Evolutionary conservation across 2,113 vertebrate species (phyloP).

Genomic region (Boleophthalmus pectinirostris): DNA sequence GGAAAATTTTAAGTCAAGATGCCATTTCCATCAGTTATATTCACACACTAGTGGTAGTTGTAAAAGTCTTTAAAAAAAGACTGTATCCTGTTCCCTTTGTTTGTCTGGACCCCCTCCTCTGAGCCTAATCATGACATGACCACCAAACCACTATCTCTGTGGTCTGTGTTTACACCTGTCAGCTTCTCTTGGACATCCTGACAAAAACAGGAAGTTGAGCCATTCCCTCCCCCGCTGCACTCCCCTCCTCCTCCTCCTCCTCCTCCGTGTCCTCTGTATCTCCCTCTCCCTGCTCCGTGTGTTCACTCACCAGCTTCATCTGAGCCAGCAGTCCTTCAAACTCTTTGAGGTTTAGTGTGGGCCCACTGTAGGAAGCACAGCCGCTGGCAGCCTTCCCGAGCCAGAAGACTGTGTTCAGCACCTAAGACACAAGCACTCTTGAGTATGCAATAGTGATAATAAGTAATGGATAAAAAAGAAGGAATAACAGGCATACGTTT

Average conservation of each 20-base stretch:
- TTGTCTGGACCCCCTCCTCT: not conserved
- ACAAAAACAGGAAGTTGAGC: constrained; percentile 61
- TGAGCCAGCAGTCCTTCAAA: constrained; percentile 94
- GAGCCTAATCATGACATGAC: not conserved
- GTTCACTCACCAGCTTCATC: constrained; percentile 87
- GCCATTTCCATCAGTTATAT: no score
- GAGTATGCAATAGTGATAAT: not conserved
- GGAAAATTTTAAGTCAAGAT: no score
- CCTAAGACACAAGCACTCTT: constrained; percentile 74
- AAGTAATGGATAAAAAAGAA: not conserved
- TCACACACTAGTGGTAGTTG: no score
- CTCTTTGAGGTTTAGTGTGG: constrained; percentile 90
- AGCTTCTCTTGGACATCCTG: constrained; percentile 74
- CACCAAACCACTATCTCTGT: not conserved
- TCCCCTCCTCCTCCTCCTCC: not conserved
- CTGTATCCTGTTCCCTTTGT: not conserved
- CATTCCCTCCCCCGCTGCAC: constrained; percentile 15
- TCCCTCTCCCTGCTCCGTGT: not conserved
- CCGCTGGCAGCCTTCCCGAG: constrained; percentile 90
- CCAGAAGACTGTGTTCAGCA: constrained; percentile 97
- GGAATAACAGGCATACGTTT: constrained; percentile 84
- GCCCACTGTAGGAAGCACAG: constrained; percentile 86
- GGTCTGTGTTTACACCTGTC: constrained; percentile 66
- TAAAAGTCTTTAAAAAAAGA: no score
- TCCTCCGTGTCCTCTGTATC: constrained; percentile 14